phyloP scores from a whole-genome alignment of 2,113 vertebrate genomes.

The Opisthocomus hoazin region DNA sequence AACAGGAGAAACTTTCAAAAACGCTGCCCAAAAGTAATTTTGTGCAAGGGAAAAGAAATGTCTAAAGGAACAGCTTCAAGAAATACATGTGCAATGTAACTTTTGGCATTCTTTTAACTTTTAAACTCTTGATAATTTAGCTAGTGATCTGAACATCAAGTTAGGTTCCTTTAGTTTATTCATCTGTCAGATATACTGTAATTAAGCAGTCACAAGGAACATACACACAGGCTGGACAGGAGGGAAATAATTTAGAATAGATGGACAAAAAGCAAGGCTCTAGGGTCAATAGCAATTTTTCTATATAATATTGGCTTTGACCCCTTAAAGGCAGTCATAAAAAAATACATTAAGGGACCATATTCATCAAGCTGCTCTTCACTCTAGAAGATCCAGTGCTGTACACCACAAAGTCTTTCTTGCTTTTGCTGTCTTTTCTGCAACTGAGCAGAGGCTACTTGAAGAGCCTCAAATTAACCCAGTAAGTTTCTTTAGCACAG shows the following conservation, averaged over 20 bases:
- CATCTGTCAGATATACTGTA: neutral
- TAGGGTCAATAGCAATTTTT: neutral
- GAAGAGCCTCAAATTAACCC: neutral
- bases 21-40: neutral
- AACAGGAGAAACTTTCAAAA: neutral
- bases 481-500: neutral
- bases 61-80: neutral
- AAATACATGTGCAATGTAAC: neutral
- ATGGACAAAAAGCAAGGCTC: neutral
- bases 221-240: neutral
- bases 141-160: neutral
- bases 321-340: neutral
- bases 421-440: neutral
- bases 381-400: neutral
- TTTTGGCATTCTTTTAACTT: too few relatives aligned
- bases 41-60: neutral
- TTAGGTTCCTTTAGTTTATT: neutral
- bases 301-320: neutral
- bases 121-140: neutral
- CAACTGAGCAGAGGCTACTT: neutral
- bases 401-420: fast-evolving
- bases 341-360: neutral
- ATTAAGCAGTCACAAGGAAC: neutral
- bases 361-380: neutral
- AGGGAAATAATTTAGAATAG: fast-evolving